Conservation (phyloP, 2,113 vertebrate genomes). For the Brienomyrus longianalis region DNA sequence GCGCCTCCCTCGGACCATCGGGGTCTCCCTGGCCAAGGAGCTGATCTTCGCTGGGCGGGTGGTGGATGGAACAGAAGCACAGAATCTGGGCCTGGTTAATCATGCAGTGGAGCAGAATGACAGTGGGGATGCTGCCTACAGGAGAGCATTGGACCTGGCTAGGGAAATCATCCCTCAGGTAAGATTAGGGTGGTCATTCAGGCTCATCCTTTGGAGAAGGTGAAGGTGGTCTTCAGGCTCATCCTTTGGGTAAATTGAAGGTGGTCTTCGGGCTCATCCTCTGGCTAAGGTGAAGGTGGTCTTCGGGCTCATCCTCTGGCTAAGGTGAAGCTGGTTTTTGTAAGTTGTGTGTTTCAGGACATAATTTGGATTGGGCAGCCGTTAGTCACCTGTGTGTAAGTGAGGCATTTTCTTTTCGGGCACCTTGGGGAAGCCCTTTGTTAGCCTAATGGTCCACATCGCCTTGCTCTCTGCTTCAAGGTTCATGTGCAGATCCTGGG, state of each 20-base stretch:
- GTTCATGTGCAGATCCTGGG: not conserved
- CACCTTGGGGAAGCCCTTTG: not conserved
- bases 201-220: not conserved
- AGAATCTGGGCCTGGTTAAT: slow-evolving; percentile 75
- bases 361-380: no score
- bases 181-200: slow-evolving; percentile 19
- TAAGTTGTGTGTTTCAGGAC: not conserved
- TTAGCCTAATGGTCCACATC: not conserved
- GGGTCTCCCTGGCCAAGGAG: slow-evolving; percentile 84
- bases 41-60: slow-evolving; percentile 86
- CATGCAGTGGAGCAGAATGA: slow-evolving; percentile 85
- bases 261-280: not conserved
- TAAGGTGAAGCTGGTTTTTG: not conserved
- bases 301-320: not conserved
- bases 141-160: slow-evolving; percentile 77
- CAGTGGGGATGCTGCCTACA: slow-evolving; percentile 84
- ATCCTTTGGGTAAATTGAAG: not conserved
- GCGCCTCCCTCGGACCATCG: slow-evolving; percentile 78
- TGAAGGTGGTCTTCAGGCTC: not conserved
- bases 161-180: slow-evolving; percentile 93
- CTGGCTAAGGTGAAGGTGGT: slow-evolving; percentile 53
- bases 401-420: not conserved
- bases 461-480: not conserved
- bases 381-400: not conserved
- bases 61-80: slow-evolving; percentile 80